Evolutionary conservation across 2,888 invertebrate genomes (phyloP).

Genomic region (Papilio gigon): DNA sequence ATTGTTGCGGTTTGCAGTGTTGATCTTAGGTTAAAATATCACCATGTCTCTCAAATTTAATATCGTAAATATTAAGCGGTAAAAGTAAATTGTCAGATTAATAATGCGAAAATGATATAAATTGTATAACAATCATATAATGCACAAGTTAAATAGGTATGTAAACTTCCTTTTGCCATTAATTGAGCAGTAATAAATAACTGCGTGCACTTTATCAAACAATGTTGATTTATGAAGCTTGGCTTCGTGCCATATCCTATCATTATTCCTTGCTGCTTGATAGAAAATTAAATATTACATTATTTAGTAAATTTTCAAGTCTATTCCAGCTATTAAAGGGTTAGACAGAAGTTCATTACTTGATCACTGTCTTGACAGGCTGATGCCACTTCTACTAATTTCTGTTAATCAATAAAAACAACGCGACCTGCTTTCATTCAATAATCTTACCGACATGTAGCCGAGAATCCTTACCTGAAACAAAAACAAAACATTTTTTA

Average conservation of each 20-base stretch:
- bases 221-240: constrained; percentile 65
- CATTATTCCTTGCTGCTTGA: constrained; percentile 63
- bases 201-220: constrained; percentile 37
- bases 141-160: constrained; percentile 8
- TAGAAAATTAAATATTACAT: constrained; percentile 53
- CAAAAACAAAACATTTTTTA: constrained; percentile 49
- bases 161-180: constrained; percentile 28
- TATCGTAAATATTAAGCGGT: not conserved
- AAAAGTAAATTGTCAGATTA: not conserved
- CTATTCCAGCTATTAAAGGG: not conserved
- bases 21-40: constrained; percentile 1
- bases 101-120: not conserved
- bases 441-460: not conserved
- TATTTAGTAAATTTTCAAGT: constrained; percentile 26
- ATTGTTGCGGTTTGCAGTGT: constrained; percentile 55
- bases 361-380: not conserved
- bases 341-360: not conserved
- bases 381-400: not conserved
- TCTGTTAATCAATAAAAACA: constrained; percentile 46
- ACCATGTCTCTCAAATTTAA: constrained; percentile 8
- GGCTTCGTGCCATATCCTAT: constrained; percentile 64
- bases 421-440: constrained; percentile 39
- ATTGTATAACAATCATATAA: not conserved
- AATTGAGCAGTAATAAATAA: constrained; percentile 42
- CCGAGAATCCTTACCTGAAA: constrained; percentile 61